A percentile compares a stretch with the other conserved stretches of the same genome.
Evolutionary conservation across 2,113 vertebrate genomes (phyloP).

Genomic region (Eulemur macaco): DNA sequence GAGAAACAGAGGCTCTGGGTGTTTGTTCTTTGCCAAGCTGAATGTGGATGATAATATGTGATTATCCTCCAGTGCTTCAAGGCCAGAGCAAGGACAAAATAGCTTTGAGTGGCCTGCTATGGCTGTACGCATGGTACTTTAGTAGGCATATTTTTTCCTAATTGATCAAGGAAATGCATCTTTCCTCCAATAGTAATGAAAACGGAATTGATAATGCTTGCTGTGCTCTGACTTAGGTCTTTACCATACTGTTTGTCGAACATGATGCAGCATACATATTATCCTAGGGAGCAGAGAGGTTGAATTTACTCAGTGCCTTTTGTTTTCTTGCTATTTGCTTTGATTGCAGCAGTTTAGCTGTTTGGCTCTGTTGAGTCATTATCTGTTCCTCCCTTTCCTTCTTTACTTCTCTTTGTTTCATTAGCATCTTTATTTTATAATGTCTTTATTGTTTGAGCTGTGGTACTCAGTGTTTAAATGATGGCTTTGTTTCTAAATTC

Average conservation of each 20-base stretch:
- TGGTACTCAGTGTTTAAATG: slow-evolving; percentile 55
- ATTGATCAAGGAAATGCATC: slow-evolving; percentile 42
- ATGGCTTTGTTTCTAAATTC: slow-evolving; percentile 28
- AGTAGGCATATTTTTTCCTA: slow-evolving; percentile 39
- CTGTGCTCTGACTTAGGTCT: background rate
- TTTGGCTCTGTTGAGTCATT: slow-evolving; percentile 63
- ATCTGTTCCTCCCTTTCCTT: slow-evolving; percentile 44
- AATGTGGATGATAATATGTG: background rate
- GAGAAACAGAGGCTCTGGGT: background rate
- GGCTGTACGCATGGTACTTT: background rate
- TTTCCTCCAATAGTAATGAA: slow-evolving; percentile 33
- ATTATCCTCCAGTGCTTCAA: slow-evolving; percentile 6
- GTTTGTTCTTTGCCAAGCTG: background rate
- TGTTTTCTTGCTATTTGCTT: slow-evolving; percentile 74
- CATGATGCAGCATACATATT: slow-evolving; percentile 35
- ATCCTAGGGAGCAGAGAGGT: slow-evolving; percentile 61
- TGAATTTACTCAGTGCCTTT: slow-evolving; percentile 77
- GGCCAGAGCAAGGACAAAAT: slow-evolving; percentile 27
- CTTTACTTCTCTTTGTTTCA: slow-evolving; percentile 67
- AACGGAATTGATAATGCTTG: slow-evolving; percentile 54
- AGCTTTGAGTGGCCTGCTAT: background rate
- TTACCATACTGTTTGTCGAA: slow-evolving; percentile 13
- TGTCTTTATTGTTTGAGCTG: slow-evolving; percentile 68
- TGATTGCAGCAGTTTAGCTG: slow-evolving; percentile 68
- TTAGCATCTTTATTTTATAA: slow-evolving; percentile 72